A percentile compares a stretch with the other conserved stretches of the same genome.
Evolutionary conservation across 2,797 vertebrate species (phyloP).

Genomic region (Sebastes umbrosus): DNA sequence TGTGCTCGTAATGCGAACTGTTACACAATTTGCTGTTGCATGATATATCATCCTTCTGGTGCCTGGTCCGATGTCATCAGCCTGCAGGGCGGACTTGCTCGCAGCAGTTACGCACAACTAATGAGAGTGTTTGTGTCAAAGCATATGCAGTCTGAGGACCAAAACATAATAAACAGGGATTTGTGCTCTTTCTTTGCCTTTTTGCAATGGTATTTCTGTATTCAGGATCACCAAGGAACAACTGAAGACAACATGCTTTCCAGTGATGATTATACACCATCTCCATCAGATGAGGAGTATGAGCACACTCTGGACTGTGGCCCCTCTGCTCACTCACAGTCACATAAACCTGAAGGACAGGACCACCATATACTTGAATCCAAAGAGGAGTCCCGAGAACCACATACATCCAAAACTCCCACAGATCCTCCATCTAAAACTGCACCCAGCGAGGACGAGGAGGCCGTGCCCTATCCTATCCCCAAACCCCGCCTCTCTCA

Average conservation of each 20-base stretch:
- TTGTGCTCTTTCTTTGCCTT: background rate
- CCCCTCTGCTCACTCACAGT: background rate
- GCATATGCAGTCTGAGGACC: background rate
- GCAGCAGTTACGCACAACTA: background rate
- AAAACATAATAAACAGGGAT: background rate
- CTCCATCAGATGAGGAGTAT: constrained; percentile 67
- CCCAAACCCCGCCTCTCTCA: constrained; percentile 72
- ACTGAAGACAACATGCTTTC: constrained; percentile 46
- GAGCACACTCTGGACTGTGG: constrained; percentile 53
- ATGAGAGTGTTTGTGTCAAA: background rate
- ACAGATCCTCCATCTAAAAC: background rate
- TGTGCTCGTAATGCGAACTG: background rate
- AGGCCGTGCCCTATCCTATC: constrained; percentile 37
- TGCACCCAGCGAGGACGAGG: constrained; percentile 15
- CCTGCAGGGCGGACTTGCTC: background rate
- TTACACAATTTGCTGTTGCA: constrained; percentile 38
- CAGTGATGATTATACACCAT: constrained; percentile 56
- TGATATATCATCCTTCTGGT: constrained; percentile 6
- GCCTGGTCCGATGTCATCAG: background rate
- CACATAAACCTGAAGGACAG: constrained; percentile 2
- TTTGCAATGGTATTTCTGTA: background rate
- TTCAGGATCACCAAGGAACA: constrained; percentile 27
- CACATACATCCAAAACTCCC: background rate
- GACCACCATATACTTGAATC: constrained; percentile 1
- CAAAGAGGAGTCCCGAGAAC: constrained; percentile 19